Evolutionary conservation across 2,113 vertebrate genomes (phyloP), one percentile per base, ranked within the genome.

Genomic region (Lepisosteus osseus): DNA sequence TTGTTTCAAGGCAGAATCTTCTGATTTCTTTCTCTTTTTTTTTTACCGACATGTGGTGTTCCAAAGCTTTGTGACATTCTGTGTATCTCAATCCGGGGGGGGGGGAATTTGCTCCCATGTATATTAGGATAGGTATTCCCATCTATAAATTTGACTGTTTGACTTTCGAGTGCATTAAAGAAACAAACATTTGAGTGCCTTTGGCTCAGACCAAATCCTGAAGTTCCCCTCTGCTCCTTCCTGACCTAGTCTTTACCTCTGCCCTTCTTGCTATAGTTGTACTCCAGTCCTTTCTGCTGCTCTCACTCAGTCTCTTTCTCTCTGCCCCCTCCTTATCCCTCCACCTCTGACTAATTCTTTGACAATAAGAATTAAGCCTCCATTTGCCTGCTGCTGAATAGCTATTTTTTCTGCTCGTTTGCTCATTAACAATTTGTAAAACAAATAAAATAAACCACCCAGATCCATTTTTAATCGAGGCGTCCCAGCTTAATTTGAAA

Each of bases 31-130:
- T 82, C 77, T 63, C 73, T 65, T 13, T 44, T 74, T 69, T 80
- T 70, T 78, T 82, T 84, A 87, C 79, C 77, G 81, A 80, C 80
- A 85, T 86, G 85, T 85, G 83, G 74, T 45, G 63, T 80, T 83
- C 72, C 81, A 77, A 83, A 89, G 88, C 75, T 82, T 78, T 76
- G 71, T 89, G 87, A 89, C 87, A 89, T 90, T 90, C 87, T 84
- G 83, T 74, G 63, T 64, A 4, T 40, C 79, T 82, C 84, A 78
- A 86, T 86, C 82, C 81, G 73, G 75, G 54, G 72, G 79, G 82
- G 15, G 0, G 15, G n/a, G n/a, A n/a, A n/a, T n/a, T 86, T 82
- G 81, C 47, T 51, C 4, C 8, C 47, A 51, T 4, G 47, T 51
- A 51, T 4, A 51, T 17, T 17, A 17, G 15, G 47, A 51, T 6